Percentiles rank a stretch among this genome's conserved stretches.
phyloP scores from a whole-genome alignment of 2,888 invertebrate genomes.

The Acronicta leporina region DNA sequence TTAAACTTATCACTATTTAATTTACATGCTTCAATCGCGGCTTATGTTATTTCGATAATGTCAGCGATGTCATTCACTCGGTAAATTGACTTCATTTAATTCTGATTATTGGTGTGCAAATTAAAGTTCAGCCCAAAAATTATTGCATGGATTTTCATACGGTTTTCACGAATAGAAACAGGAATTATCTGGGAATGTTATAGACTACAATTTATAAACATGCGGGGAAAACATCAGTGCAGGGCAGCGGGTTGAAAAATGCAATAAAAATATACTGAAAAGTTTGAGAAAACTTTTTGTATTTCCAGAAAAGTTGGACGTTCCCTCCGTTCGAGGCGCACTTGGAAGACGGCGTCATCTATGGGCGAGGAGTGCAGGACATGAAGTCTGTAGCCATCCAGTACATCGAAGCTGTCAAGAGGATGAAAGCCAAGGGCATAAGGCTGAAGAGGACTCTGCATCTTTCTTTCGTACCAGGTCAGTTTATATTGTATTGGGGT shows the following conservation, averaged over 20 bases:
- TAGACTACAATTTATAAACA: no score
- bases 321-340: slow-evolving; percentile 96
- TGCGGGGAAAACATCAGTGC: no score
- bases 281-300: no score
- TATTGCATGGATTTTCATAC: no score
- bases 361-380: slow-evolving; percentile 95
- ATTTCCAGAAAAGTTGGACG: slow-evolving; percentile 96
- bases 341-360: slow-evolving; percentile 95
- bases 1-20: not conserved
- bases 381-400: slow-evolving; percentile 94
- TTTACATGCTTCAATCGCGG: not conserved
- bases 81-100: not conserved
- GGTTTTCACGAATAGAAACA: no score
- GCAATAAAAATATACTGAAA: no score
- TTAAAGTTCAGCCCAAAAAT: not conserved
- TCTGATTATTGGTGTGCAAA: not conserved
- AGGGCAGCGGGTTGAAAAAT: no score
- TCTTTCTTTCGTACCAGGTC: slow-evolving; percentile 92
- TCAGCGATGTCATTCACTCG: not conserved
- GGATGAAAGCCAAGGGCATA: slow-evolving; percentile 86
- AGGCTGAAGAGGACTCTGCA: slow-evolving; percentile 91
- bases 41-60: not conserved
- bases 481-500: not conserved
- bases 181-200: no score
- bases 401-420: slow-evolving; percentile 91